Evolutionary conservation across 2,113 vertebrate genomes (phyloP).

Genomic region (Bambusicola thoracicus): DNA sequence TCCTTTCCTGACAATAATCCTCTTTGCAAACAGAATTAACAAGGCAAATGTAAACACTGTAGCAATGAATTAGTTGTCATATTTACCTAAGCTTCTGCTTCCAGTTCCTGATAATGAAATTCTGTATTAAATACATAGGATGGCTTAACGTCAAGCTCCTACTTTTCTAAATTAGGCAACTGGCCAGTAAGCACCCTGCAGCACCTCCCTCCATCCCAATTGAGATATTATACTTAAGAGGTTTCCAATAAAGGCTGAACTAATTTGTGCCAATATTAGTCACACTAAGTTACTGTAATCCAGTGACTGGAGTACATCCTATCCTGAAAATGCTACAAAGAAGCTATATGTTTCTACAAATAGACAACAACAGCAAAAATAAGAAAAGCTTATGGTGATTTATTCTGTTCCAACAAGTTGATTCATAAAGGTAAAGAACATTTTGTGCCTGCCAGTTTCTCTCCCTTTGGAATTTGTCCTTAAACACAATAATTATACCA

Average conservation of each 20-base stretch:
- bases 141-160: not conserved
- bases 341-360: not conserved
- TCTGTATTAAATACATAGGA: not conserved
- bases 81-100: conserved; percentile 15
- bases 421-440: conserved; percentile 56
- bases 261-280: not conserved
- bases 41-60: not conserved
- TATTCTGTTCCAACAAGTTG: conserved; percentile 29
- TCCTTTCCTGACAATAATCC: not conserved
- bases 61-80: not conserved
- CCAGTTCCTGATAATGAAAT: not conserved
- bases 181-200: not conserved
- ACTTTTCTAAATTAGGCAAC: not conserved
- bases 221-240: not conserved
- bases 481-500: not conserved
- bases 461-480: not conserved
- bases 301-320: not conserved
- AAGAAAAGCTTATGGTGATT: conserved; percentile 18
- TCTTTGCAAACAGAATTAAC: conserved; percentile 8
- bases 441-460: not conserved
- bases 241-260: not conserved
- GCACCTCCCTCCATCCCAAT: not conserved
- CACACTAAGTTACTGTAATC: not conserved
- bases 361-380: not conserved
- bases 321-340: not conserved